Evolutionary conservation across 2,797 vertebrate species (phyloP).

Genomic region (Sebastes jordani): DNA sequence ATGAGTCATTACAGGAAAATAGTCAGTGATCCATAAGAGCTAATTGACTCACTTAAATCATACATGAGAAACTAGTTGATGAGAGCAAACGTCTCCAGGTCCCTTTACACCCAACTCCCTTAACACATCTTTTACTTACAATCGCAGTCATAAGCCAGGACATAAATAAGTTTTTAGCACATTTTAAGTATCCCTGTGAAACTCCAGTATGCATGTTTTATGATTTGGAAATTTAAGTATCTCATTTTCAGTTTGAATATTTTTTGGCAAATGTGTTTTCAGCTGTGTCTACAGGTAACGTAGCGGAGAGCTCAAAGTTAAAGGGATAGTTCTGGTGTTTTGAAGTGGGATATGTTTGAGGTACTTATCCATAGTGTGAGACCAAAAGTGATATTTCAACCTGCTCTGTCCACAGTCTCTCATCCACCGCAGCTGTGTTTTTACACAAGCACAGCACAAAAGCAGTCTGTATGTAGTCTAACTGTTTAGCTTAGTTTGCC

Average conservation of each 20-base stretch:
- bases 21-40: conserved; percentile 25
- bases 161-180: conserved; percentile 11
- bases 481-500: too few relatives aligned
- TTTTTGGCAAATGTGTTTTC: not conserved
- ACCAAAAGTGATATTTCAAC: too few relatives aligned
- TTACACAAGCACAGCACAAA: too few relatives aligned
- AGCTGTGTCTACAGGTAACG: not conserved
- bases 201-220: conserved; percentile 8
- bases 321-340: too few relatives aligned
- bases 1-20: conserved; percentile 34
- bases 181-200: conserved; percentile 11
- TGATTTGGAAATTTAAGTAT: conserved; percentile 9
- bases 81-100: conserved; percentile 13
- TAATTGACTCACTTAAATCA: conserved; percentile 45
- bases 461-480: too few relatives aligned
- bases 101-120: conserved; percentile 5
- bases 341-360: too few relatives aligned
- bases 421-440: too few relatives aligned
- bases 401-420: too few relatives aligned
- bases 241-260: not conserved
- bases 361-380: too few relatives aligned
- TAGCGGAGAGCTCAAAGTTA: not conserved
- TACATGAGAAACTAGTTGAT: conserved; percentile 40
- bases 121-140: conserved; percentile 30
- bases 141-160: not conserved